Evolutionary conservation across 2,113 vertebrate genomes (phyloP).

Genomic region (Centropus bengalensis): DNA sequence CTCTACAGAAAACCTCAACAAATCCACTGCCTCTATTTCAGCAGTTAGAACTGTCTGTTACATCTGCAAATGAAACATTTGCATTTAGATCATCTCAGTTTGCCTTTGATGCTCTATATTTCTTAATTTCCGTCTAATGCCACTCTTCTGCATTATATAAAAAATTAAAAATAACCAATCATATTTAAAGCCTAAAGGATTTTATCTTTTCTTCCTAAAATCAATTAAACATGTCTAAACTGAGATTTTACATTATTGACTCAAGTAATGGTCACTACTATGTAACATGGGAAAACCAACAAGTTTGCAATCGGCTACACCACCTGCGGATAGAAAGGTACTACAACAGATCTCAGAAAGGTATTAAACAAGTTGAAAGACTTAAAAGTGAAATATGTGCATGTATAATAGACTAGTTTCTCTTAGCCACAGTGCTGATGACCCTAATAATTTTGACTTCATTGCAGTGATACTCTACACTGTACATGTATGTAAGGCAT

Average conservation of each 20-base stretch:
- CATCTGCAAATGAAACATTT: neutral
- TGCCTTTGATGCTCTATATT: neutral
- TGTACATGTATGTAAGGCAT: neutral
- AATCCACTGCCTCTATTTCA: neutral
- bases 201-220: neutral
- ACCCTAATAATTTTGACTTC: neutral
- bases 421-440: neutral
- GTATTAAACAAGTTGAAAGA: neutral
- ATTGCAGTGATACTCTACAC: neutral
- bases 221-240: neutral
- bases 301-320: constrained; percentile 14
- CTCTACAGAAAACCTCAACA: neutral
- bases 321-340: constrained; percentile 47
- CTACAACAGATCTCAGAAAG: neutral
- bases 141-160: neutral
- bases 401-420: neutral
- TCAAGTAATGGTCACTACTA: neutral
- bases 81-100: neutral
- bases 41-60: too few species aligned
- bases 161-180: neutral
- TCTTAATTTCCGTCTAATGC: neutral
- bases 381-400: neutral
- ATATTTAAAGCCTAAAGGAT: neutral
- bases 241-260: neutral
- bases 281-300: neutral